Base-by-base conservation (phyloP, 2,888 invertebrate species). In the Erebia epiphron region DNA sequence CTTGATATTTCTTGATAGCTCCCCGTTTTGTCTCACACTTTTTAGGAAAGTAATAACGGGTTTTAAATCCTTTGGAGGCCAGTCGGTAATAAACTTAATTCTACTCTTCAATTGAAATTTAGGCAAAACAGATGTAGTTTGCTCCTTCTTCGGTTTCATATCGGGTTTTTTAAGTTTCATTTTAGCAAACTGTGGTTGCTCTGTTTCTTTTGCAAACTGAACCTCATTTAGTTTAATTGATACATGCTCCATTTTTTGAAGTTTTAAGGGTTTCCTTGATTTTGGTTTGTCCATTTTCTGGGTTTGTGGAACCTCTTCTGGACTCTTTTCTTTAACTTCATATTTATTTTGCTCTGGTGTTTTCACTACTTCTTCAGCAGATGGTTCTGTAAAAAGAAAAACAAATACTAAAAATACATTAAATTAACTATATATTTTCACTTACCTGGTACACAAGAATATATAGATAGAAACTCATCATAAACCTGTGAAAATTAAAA, bases 81-180 rank as follows among this genome's bases (percentile, higher is more conserved):
- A 96, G 69, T 95, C 95, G 60, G 91, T 86, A 43, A 93, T 77
- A 77, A 94, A 94, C 57, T 89, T 93, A n/a, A 97, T 96, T 76
- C 96, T 94, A 83, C 97, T 97, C 80, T 96, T 96, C 0, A 97
- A 87, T 80, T 95, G 93, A 67, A 96, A 92, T 84, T 95, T 96
- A 0, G 96, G 96, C 69, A 96, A 86, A 68, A 86, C 83, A 3
- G 87, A 80, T 10, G 85, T 75, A 50, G 86, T 79, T 9, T 83
- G 72, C 74, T 92, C 93, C 78, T 89, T 88, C 77, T 95, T 94
- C 11, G 94, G 92, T 74, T 93, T 84, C 21, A 49, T 41, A n/a
- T 88, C 79, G 2, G 94, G 89, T 80, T 96, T 96, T 80, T 94
- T 96, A 5, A 97, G 87, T 87, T 96, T 96, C 2, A 96, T 88